phyloP scores from a whole-genome alignment of 2,113 vertebrate species.

The Himantopus leucocephalus region DNA sequence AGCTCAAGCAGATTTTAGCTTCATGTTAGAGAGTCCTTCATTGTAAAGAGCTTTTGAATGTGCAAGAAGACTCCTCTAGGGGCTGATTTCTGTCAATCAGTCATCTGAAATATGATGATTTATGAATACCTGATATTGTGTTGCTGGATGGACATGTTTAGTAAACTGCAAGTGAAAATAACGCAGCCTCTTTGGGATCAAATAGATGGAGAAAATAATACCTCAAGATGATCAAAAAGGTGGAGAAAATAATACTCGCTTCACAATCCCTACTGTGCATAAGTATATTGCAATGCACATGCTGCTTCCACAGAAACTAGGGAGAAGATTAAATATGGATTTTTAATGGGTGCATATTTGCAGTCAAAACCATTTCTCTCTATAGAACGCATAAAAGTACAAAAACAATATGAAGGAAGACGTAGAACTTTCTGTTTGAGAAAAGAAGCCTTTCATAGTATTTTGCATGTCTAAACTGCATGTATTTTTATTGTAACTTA shows the following conservation, averaged over 20 bases:
- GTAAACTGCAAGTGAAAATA: not conserved
- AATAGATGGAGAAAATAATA: not conserved
- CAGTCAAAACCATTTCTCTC: not conserved
- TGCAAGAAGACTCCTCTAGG: not conserved
- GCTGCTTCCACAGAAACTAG: not conserved
- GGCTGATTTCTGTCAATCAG: constrained; percentile 39
- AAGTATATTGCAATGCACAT: not conserved
- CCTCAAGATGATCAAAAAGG: not conserved
- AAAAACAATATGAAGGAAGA: not conserved
- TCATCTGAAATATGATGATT: constrained; percentile 31
- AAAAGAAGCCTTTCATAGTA: not conserved
- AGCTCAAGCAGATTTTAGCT: not conserved
- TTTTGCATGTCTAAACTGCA: not conserved
- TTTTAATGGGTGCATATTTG: not conserved
- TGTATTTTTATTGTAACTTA: not conserved
- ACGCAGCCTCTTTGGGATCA: not conserved
- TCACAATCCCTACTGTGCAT: not conserved
- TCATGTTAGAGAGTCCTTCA: not conserved
- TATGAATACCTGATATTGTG: not conserved
- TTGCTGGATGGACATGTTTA: not conserved
- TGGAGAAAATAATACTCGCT: not conserved
- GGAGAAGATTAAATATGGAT: not conserved
- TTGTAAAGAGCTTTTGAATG: constrained; percentile 41
- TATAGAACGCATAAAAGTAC: not conserved
- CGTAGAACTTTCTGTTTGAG: not conserved